Percentiles rank a stretch among this genome's conserved stretches.
These are phyloP conservation scores for Hydrozoanthus gracilis DNA, from an alignment of 92 coral and sea anemone species.

Conservation along the genomic window DNA sequence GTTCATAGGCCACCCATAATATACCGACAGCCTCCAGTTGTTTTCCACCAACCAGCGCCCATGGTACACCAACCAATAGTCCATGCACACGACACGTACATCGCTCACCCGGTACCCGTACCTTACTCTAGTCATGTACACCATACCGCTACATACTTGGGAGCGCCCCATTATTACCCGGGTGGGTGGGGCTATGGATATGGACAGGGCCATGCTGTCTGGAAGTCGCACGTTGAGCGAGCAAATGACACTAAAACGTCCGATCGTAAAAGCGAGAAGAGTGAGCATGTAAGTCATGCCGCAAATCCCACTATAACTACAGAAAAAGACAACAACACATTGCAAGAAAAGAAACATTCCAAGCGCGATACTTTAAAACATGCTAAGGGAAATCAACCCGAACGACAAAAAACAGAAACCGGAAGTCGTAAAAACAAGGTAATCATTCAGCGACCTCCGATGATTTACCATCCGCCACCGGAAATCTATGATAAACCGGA, in stretches of 20 bases:
- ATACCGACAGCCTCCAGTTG: slow-evolving; percentile 90
- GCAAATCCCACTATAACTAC: neutral
- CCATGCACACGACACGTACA: slow-evolving; percentile 86
- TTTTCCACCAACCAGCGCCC: slow-evolving; percentile 97
- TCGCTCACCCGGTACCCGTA: slow-evolving; percentile 74
- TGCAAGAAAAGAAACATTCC: neutral
- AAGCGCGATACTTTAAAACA: slow-evolving; percentile 20
- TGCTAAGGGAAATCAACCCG: neutral
- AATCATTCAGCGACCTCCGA: slow-evolving; percentile 82
- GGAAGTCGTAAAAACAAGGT: slow-evolving; percentile 63
- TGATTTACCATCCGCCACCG: slow-evolving; percentile 91
- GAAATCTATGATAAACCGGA: slow-evolving; percentile 88
- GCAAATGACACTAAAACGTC: neutral
- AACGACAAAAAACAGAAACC: slow-evolving; percentile 36
- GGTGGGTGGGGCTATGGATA: slow-evolving; percentile 75
- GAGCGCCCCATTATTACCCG: slow-evolving; percentile 79
- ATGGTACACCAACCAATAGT: slow-evolving; percentile 86
- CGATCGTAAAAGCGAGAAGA: neutral
- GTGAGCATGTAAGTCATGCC: neutral
- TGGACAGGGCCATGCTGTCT: slow-evolving; percentile 48
- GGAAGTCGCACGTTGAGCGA: slow-evolving; percentile 67
- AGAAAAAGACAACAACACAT: neutral
- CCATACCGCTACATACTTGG: slow-evolving; percentile 75
- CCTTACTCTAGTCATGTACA: slow-evolving; percentile 69
- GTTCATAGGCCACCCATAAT: slow-evolving; percentile 92